Base-by-base conservation (phyloP, 2,888 invertebrate genomes). In the Lamellibrachia columna region DNA sequence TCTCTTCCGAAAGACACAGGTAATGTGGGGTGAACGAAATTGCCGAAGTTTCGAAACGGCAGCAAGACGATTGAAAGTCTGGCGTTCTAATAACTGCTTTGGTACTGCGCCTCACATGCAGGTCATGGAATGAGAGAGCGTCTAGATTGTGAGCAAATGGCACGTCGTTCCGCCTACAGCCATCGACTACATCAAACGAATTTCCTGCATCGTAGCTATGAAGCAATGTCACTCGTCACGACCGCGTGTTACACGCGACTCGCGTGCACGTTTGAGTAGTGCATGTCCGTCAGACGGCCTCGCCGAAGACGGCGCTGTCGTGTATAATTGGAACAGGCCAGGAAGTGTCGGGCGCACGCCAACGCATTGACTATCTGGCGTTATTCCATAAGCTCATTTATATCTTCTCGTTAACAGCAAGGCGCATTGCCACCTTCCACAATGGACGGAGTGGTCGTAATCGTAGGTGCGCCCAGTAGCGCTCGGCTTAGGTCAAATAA, bases 381-480 rank as follows among this genome's bases (percentile, higher is more conserved):
- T 6, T 75, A 75, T 15, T 75, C n/a, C 6, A 22, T 75, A 11
- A 22, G 75, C 75, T 75, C 75, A 75, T 75, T 75, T 75, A 75
- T 75, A 75, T 75, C 11, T 75, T 15, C 75, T 75, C 75, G n/a
- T 75, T 75, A 75, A 75, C 75, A 3, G 75, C 75, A 75, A 75
- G 75, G 75, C 75, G 75, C 75, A 15, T 75, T n/a, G 22, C 75
- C 75, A 75, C 75, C 75, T 75, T 75, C 75, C 75, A 75, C 75
- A 75, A 75, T 75, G 75, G 75, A 75, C 75, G 75, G 75, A 75
- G 22, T 75, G 75, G 22, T 75, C 75, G 75, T 75, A 75, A 75
- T 75, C 75, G 22, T 75, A 22, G 3, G 3, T 6, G 22, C 22
- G 22, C 58, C 58, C 11, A 15, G 11, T 2, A 15, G 22, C n/a